Evolutionary conservation across 2,797 vertebrate species (phyloP), one percentile per base, ranked within the genome.

Genomic region (Philypnodon macrostomus): DNA sequence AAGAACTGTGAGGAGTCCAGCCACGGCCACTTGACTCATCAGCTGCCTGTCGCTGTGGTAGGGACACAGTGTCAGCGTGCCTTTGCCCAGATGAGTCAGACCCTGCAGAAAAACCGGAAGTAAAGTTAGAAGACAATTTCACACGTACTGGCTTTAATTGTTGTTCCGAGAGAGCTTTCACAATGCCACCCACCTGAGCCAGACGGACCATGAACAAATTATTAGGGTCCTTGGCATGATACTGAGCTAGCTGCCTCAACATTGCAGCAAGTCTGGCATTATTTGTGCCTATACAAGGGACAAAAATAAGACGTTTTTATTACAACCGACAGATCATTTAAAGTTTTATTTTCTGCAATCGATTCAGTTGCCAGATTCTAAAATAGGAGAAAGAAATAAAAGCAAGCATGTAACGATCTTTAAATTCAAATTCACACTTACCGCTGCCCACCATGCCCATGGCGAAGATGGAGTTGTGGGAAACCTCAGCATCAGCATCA

Each of bases 401-500:
- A n/a, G n/a, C n/a, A n/a, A n/a, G n/a, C n/a, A n/a, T n/a, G 17
- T 38, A 24, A 14, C 23, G 4, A 11, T 24, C 4, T 3, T 40
- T 13, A 10, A 4, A 0, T 15, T 15, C 15, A 9, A 8, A 34
- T 7, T 2, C 10, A 6, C 12, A 73, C 92, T 88, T 62, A 98
- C 95, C 97, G 0, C 97, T 99, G 88, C 97, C 97, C 74, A 99
- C 96, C 94, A 98, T 96, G 78, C 97, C 97, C 96, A 98, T 99
- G 68, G 97, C 97, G 60, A 99, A 99, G 76, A 99, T 98, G 47
- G 96, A 97, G 72, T 99, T 99, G 84, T 98, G 96, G 1, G 96
- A 95, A 34, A 99, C 97, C 77, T 98, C 97, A 0, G 97, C 94
- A 66, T 99, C 96, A 16, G 97, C 96, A 0, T 99, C 97, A 0